Percentiles rank a stretch among this genome's conserved stretches.
Conservation (phyloP, 2,888 invertebrate species). For the Tinea pellionella region DNA sequence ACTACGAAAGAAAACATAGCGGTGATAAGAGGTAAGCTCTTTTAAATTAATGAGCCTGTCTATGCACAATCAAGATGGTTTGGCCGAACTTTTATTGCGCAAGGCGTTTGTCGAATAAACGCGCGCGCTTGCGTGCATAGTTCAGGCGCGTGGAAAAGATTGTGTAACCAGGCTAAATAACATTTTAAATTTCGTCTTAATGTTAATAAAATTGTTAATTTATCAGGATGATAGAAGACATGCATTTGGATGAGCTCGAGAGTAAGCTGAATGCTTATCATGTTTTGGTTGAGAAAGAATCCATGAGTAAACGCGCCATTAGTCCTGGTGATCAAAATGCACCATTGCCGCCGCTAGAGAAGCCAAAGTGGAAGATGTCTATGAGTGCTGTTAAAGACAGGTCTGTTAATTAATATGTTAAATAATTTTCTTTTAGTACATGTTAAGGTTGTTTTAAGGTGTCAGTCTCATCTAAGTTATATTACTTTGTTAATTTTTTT, state of each 20-base stretch:
- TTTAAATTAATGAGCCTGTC: background rate
- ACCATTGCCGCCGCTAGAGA: constrained; percentile 61
- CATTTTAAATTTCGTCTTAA: too few species aligned
- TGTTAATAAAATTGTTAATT: too few species aligned
- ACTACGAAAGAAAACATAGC: constrained; percentile 48
- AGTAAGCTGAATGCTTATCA: constrained; percentile 83
- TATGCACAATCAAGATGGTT: too few species aligned
- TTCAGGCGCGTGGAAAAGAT: too few species aligned
- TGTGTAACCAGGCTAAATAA: too few species aligned
- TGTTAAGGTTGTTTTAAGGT: background rate
- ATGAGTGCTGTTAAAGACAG: constrained; percentile 70
- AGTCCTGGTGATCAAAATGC: constrained; percentile 51
- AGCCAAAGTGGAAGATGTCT: constrained; percentile 78
- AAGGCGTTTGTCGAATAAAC: too few species aligned
- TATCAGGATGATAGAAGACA: constrained; percentile 68
- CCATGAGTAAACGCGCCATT: constrained; percentile 54
- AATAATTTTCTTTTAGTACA: background rate
- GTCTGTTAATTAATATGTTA: constrained; percentile 32
- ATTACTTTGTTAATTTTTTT: background rate
- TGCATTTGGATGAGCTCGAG: constrained; percentile 80
- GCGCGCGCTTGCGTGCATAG: too few species aligned
- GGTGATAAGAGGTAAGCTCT: constrained; percentile 47
- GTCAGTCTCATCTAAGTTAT: constrained; percentile 7
- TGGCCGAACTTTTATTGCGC: too few species aligned
- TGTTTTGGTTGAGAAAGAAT: constrained; percentile 78